These are phyloP conservation scores for Climacteris rufus DNA, from an alignment of 2,113 vertebrate species.

Conservation along the genomic window DNA sequence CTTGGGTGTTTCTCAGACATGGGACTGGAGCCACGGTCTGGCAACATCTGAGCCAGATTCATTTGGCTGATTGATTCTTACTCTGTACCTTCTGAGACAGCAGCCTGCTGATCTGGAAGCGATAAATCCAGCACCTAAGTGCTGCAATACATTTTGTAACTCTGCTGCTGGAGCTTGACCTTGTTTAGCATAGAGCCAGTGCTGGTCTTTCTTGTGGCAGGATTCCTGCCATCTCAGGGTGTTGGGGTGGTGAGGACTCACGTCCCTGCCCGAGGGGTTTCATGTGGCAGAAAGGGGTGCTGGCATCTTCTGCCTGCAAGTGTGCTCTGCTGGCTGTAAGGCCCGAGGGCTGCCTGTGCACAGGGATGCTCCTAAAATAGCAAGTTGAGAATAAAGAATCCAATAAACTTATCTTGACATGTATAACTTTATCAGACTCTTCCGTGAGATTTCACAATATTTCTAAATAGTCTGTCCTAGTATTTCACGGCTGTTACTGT, in stretches of 20 bases:
- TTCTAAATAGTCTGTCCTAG: neutral
- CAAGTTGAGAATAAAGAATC: neutral
- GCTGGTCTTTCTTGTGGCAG: fast-evolving
- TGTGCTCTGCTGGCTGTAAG: neutral
- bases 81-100: neutral
- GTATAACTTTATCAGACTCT: neutral
- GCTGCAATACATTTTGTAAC: neutral
- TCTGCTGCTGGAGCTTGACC: neutral
- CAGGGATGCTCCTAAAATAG: neutral
- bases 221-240: neutral
- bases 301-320: neutral
- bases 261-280: fast-evolving
- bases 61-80: conserved; percentile 16
- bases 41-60: neutral
- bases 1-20: neutral
- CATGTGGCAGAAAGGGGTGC: neutral
- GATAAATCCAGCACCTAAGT: neutral
- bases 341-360: neutral
- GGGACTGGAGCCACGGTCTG: neutral
- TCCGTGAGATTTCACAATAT: neutral
- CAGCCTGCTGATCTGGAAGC: neutral
- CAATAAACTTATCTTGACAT: neutral
- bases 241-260: fast-evolving
- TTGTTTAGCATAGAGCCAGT: neutral
- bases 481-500: neutral